A percentile compares a stretch with the other conserved stretches of the same genome.
Conservation (phyloP, 2,797 vertebrate genomes). For the Arvicola amphibius region DNA sequence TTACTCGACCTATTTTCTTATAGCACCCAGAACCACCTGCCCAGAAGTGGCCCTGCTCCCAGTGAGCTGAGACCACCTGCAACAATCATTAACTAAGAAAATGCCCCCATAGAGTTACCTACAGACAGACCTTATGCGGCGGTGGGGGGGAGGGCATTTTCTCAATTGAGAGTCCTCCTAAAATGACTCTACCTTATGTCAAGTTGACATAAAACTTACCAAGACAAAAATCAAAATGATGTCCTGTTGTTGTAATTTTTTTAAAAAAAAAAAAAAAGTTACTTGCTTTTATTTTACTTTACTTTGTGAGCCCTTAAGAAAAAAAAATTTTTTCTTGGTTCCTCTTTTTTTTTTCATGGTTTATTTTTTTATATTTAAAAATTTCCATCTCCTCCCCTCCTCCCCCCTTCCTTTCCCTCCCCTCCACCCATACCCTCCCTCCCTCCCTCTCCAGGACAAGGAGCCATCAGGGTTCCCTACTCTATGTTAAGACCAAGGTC, state of each 20-base stretch:
- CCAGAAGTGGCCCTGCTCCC: neutral
- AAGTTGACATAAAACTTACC: neutral
- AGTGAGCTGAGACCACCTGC: neutral
- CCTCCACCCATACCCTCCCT: no score
- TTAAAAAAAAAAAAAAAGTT: no score
- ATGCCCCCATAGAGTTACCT: neutral
- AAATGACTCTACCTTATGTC: neutral
- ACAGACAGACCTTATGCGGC: neutral
- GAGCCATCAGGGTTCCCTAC: no score
- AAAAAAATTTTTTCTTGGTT: no score
- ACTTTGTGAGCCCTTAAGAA: no score
- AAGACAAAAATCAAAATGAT: neutral
- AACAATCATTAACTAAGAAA: neutral
- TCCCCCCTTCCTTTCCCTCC: no score
- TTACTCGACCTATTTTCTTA: neutral
- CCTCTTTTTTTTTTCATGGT: no score
- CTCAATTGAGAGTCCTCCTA: neutral
- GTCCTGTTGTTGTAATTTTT: neutral
- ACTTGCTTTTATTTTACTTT: no score
- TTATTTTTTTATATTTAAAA: no score
- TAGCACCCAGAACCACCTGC: neutral
- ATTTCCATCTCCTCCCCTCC: no score
- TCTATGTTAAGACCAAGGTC: no score
- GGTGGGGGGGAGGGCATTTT: neutral
- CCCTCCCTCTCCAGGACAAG: no score